A percentile compares a stretch with the other conserved stretches of the same genome.
Evolutionary conservation across 2,888 invertebrate genomes (phyloP).

Genomic region (Drosophila putrida): DNA sequence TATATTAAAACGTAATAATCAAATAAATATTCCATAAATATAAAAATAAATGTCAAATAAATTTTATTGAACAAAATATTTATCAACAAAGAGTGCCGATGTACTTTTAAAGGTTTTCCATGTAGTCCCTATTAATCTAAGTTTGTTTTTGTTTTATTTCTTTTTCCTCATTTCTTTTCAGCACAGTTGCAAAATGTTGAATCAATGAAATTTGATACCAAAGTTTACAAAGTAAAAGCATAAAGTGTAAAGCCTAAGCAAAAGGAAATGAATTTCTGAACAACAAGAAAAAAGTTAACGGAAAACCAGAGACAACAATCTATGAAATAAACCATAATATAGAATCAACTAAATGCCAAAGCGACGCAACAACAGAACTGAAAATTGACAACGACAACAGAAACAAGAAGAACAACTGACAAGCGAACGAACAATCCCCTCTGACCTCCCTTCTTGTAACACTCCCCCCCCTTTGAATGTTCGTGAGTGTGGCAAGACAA

Average conservation of each 20-base stretch:
- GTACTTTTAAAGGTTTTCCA: neutral
- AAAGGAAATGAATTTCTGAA: constrained; percentile 61
- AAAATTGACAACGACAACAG: constrained; percentile 45
- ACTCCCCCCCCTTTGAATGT: constrained; percentile 49
- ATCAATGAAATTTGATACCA: constrained; percentile 61
- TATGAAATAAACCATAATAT: constrained; percentile 39
- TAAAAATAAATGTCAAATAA: neutral
- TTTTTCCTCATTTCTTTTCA: constrained; percentile 45
- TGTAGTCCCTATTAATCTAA: constrained; percentile 15
- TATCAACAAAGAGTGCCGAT: neutral
- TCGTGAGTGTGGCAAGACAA: constrained; percentile 38
- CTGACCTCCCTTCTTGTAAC: neutral
- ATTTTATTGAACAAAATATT: neutral
- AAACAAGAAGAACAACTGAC: constrained; percentile 30
- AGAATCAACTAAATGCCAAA: constrained; percentile 67
- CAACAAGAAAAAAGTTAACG: constrained; percentile 30
- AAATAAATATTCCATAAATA: neutral
- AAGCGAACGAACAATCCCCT: constrained; percentile 31
- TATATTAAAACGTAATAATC: neutral
- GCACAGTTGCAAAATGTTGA: constrained; percentile 57
- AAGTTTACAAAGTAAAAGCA: constrained; percentile 49
- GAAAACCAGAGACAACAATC: constrained; percentile 18
- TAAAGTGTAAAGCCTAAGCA: constrained; percentile 50
- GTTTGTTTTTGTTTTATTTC: constrained; percentile 6
- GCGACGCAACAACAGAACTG: constrained; percentile 55